Percentiles rank a stretch among this genome's conserved stretches.
phyloP scores from a whole-genome alignment of 2,888 invertebrate species.

The Drosophila ezoana region DNA sequence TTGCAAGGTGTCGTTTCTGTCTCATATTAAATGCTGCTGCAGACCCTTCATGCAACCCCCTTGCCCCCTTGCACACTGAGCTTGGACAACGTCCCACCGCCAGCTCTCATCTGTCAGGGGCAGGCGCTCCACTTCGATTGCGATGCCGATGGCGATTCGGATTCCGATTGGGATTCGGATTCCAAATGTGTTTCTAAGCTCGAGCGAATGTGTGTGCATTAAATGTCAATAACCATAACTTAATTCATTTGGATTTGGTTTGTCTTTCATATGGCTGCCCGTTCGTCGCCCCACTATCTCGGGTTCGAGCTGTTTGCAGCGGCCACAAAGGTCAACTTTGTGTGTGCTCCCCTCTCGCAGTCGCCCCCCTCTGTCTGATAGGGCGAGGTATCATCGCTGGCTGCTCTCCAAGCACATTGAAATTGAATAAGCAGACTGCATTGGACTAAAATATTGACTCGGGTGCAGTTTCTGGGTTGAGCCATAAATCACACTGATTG shows the following conservation, averaged over 20 bases:
- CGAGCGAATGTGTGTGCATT: constrained; percentile 62
- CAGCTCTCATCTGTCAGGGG: constrained; percentile 23
- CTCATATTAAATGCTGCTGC: constrained; percentile 61
- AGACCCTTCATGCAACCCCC: constrained; percentile 3
- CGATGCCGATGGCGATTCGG: constrained; percentile 19
- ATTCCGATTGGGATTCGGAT: constrained; percentile 15
- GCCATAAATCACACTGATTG: constrained; percentile 73
- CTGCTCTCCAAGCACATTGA: constrained; percentile 42
- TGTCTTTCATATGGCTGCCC: constrained; percentile 72
- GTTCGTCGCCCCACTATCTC: constrained; percentile 51
- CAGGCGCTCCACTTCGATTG: constrained; percentile 6
- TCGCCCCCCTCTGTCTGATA: constrained; percentile 1
- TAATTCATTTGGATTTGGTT: constrained; percentile 77
- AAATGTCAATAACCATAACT: constrained; percentile 80
- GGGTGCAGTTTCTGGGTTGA: constrained; percentile 49
- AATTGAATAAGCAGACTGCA: constrained; percentile 57
- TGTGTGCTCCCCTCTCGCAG: not conserved
- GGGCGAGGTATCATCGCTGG: constrained; percentile 28
- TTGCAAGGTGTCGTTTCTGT: constrained; percentile 34
- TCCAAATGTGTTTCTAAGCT: constrained; percentile 20
- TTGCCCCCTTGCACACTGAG: not conserved
- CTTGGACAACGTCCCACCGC: not conserved
- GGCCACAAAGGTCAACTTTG: constrained; percentile 65
- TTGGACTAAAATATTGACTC: constrained; percentile 58
- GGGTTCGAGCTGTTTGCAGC: constrained; percentile 63